Base-by-base conservation (phyloP, 2,113 vertebrate species). In the Plestiodon gilberti region DNA sequence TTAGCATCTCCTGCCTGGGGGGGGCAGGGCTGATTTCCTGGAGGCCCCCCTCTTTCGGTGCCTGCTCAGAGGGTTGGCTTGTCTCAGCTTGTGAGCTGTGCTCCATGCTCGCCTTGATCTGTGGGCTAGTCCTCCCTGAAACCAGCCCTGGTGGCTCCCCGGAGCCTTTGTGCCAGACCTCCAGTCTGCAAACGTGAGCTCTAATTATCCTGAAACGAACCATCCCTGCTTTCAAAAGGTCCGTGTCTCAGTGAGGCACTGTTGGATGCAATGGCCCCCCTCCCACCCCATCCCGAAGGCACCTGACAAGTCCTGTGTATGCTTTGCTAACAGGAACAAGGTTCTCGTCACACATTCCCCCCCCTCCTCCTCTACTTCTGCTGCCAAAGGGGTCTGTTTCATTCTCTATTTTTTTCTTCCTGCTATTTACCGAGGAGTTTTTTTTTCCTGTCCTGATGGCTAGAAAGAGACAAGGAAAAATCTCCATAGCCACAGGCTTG, bases 401-500 rank as follows among this genome's bases (percentile, higher is more conserved):
- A 35, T 6, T 23, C 25, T 40, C 61, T 30, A 23, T 28, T 22
- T 79, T 22, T 55, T 33, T 77, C 15, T 55, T 38, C 43, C 23
- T 90, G 87, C 71, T 92, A 86, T 91, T 94, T 94, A 95, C 93
- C 94, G 94, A 89, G 90, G 92, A 92, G 91, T 91, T 93, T 94
- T 94, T 91, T 93, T 92, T 92, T n/a, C n/a, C n/a, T n/a, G n/a
- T n/a, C n/a, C 89, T 69, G 0, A 95, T 90, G 70, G 93, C 91
- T 92, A 83, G 90, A 88, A 91, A 89, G 82, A 75, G 69, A 84
- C 89, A 55, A 43, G 6, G 6, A 18, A 20, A 22, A 43, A 35
- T 74, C 80, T 88, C 38, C 2, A 48, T 43, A 62, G 94, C 94
- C 90, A 85, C 43, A 80, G 90, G 94, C 93, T 70, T 35, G 20